Percentiles rank a stretch among this genome's conserved stretches.
These are phyloP conservation scores for Prinia subflava DNA, from an alignment of 2,113 vertebrate genomes.

Conservation along the genomic window DNA sequence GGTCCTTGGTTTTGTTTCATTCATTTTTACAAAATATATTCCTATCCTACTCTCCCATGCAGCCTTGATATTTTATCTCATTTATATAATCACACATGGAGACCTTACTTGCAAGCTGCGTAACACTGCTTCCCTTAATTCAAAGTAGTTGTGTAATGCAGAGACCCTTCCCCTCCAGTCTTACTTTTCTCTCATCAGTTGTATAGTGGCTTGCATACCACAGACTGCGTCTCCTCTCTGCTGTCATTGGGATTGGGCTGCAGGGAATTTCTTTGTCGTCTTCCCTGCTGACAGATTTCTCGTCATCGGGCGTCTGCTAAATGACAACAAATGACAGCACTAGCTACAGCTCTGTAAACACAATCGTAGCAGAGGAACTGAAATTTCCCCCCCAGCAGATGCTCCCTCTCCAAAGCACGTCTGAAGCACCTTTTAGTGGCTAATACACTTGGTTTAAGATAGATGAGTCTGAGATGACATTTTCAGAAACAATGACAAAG, in stretches of 20 bases:
- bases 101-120: neutral
- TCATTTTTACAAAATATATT: neutral
- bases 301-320: conserved; percentile 71
- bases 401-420: neutral
- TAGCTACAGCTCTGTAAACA: neutral
- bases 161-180: neutral
- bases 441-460: neutral
- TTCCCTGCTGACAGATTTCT: conserved; percentile 70
- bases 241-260: conserved; percentile 73
- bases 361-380: neutral
- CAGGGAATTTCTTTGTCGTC: conserved; percentile 77
- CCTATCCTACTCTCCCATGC: neutral
- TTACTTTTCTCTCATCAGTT: conserved; percentile 94
- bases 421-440: neutral
- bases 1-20: neutral
- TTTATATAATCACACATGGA: accelerated
- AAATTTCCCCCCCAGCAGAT: neutral
- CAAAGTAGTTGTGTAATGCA: neutral
- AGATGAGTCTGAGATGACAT: neutral
- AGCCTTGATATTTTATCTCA: neutral
- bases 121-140: neutral
- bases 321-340: conserved; percentile 18
- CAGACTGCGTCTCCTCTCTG: conserved; percentile 82
- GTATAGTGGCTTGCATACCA: conserved; percentile 88
- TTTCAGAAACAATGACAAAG: neutral